Evolutionary conservation across 2,797 vertebrate species (phyloP).

Genomic region (Sitta carolinensis): DNA sequence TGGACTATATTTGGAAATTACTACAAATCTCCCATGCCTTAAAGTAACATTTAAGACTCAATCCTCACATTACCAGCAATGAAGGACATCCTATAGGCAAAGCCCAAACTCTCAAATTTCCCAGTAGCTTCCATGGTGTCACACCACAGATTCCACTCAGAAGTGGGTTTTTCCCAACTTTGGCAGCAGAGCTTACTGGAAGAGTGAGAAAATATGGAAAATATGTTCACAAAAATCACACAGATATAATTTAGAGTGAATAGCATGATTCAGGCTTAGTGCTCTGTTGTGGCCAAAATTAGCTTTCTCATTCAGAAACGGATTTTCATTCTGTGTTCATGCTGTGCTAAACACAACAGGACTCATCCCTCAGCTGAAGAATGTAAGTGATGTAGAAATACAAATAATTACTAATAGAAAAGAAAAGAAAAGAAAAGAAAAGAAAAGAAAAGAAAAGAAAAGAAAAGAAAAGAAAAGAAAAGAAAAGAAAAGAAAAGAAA

Average conservation of each 20-base stretch:
- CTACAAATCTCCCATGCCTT: not conserved
- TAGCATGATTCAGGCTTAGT: not conserved
- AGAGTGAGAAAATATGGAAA: not conserved
- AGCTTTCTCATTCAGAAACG: not conserved
- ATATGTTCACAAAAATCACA: not conserved
- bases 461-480: not conserved
- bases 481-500: not conserved
- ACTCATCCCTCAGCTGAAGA: not conserved
- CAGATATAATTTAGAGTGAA: not conserved
- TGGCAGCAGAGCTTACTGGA: not conserved
- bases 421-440: not conserved
- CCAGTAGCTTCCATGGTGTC: not conserved
- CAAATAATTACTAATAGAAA: not conserved
- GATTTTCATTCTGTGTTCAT: not conserved
- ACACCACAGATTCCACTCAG: not conserved
- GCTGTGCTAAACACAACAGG: not conserved
- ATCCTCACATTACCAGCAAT: not conserved
- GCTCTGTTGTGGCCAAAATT: not conserved
- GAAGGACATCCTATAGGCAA: not conserved
- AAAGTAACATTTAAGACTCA: not conserved
- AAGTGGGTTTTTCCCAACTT: not conserved
- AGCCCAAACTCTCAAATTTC: not conserved
- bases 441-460: not conserved
- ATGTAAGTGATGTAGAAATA: not conserved
- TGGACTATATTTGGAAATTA: not conserved